These are phyloP conservation scores for Macroglossus sobrinus DNA, from an alignment of 2,113 vertebrate genomes.

Conservation along the genomic window DNA sequence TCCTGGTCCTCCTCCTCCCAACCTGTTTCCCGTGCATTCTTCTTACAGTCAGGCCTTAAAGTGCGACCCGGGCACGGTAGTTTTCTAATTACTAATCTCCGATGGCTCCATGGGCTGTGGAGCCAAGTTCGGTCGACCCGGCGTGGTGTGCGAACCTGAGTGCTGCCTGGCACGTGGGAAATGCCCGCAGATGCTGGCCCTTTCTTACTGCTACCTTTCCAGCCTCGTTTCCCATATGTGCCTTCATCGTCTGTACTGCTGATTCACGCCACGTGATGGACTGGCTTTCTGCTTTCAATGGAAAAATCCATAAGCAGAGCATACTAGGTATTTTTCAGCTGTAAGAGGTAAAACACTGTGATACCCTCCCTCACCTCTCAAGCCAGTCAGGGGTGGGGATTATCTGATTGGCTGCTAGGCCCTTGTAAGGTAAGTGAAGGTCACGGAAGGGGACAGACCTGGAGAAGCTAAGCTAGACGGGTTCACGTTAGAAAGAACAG, in stretches of 20 bases:
- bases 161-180: not conserved
- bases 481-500: not conserved
- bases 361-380: not conserved
- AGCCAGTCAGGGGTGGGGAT: not conserved
- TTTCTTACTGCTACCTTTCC: not conserved
- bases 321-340: not conserved
- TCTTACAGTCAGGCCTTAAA: not conserved
- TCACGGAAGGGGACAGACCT: not conserved
- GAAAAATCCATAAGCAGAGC: not conserved
- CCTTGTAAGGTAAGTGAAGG: not conserved
- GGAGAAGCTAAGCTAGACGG: not conserved
- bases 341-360: not conserved
- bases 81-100: not conserved
- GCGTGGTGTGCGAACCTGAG: not conserved
- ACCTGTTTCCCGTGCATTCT: not conserved
- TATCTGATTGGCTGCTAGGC: not conserved
- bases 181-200: not conserved
- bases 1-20: not conserved
- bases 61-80: not conserved
- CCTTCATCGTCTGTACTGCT: not conserved
- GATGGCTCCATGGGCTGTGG: not conserved
- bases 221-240: not conserved
- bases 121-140: not conserved
- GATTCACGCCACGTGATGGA: not conserved
- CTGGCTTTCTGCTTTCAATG: constrained; percentile 24